These are phyloP conservation scores for Capitella teleta DNA, from an alignment of 1,140 invertebrate species.

Conservation along the genomic window DNA sequence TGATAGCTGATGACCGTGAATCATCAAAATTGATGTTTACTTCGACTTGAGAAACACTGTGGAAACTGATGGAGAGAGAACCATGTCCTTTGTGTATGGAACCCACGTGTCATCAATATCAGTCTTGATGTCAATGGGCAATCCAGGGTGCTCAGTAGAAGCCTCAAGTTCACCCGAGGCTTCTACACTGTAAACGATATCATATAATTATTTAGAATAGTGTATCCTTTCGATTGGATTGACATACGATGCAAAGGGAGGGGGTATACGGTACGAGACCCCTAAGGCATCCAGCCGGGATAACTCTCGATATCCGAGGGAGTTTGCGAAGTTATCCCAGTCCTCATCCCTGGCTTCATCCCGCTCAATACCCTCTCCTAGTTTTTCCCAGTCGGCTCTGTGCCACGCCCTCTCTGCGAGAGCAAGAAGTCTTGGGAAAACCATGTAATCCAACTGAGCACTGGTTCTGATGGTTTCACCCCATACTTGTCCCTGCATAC, in stretches of 20 bases:
- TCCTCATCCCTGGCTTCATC: conserved; percentile 14
- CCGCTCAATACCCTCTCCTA: background rate
- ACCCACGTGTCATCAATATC: too few species aligned
- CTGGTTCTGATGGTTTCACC: conserved; percentile 22
- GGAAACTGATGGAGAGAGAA: too few species aligned
- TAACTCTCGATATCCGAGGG: conserved; percentile 26
- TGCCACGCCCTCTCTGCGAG: conserved; percentile 33
- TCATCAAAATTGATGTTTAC: too few species aligned
- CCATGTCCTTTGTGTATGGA: too few species aligned
- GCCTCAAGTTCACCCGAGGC: too few species aligned
- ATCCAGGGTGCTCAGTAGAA: too few species aligned
- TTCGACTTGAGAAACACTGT: too few species aligned
- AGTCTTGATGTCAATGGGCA: too few species aligned
- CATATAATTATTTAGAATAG: too few species aligned
- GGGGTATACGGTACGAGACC: conserved; percentile 25
- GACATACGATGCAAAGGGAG: conserved; percentile 29
- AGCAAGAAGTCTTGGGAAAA: conserved; percentile 27
- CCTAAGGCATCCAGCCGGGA: conserved; percentile 19
- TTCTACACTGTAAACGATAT: too few species aligned
- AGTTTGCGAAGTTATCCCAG: conserved; percentile 27
- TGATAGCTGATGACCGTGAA: too few species aligned
- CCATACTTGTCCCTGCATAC: conserved; percentile 28
- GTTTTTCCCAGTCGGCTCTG: conserved; percentile 22
- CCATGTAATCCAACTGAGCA: conserved; percentile 22
- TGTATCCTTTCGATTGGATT: background rate